Evolutionary conservation across 2,888 invertebrate species (phyloP), one percentile per base, ranked within the genome.

Genomic region (Gibbula magus): DNA sequence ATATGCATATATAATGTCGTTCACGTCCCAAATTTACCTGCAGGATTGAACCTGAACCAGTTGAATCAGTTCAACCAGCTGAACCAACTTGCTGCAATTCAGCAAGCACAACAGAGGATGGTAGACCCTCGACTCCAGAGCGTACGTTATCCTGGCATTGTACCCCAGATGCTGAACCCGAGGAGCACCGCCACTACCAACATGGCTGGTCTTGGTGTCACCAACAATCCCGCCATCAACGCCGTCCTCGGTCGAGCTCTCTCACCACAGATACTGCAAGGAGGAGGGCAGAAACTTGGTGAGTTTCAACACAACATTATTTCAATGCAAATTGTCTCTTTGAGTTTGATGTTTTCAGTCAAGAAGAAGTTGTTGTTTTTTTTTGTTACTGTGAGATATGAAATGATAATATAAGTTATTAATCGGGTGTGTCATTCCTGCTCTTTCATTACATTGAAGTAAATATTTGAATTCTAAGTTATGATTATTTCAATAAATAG

Each of bases 121-220:
- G 75, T 90, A 45, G 90, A 90, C 78, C 88, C 89, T 1, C 84
- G 89, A 7, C 80, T 88, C 1, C 88, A 86, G 75, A 86, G 86
- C 8, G 80, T 86, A n/a, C 80, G 85, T 56, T 85, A 83, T 53
- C 81, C 88, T 29, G 82, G 83, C 20, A 70, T 85, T 22, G 84
- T 86, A 18, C 45, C 81, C 8, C 86, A 82, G 7, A 83, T 83
- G 74, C 75, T 86, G 70, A 80, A 83, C 51, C 86, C 86, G 7
- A 73, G 86, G 18, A 83, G 84, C 61, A 78, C 82, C 22, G 81
- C 80, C n/a, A 75, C 78, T 32, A 77, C 82, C 5, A 79, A 77
- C 10, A 45, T 51, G 29, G 35, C 29, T 25, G 75, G 78, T 22
- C 79, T 82, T 52, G 75, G 77, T 2, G 54, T 77, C 0, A 66